Evolutionary conservation across 2,113 vertebrate genomes (phyloP).

Genomic region (Naja naja): DNA sequence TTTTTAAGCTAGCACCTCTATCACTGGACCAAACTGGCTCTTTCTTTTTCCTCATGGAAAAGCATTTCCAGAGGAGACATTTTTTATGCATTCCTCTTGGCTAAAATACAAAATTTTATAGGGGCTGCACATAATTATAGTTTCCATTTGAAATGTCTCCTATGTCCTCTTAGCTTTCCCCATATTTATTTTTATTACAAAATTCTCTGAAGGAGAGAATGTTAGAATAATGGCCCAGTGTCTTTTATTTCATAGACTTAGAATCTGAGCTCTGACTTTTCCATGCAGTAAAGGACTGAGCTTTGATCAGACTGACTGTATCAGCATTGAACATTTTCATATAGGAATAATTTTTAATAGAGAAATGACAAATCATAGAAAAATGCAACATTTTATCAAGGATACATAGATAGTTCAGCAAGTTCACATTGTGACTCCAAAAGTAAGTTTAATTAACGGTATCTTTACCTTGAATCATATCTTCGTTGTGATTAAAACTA

Average conservation of each 20-base stretch:
- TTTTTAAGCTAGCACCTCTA: not conserved
- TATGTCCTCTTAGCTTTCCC: not conserved
- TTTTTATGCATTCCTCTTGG: not conserved
- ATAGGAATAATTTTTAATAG: not conserved
- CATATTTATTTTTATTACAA: not conserved
- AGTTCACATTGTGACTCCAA: not conserved
- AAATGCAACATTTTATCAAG: not conserved
- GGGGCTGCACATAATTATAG: not conserved
- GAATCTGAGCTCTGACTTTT: not conserved
- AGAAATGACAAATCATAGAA: not conserved
- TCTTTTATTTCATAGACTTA: not conserved
- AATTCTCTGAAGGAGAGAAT: not conserved
- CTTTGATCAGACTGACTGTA: not conserved
- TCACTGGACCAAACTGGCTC: not conserved
- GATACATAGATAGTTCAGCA: not conserved
- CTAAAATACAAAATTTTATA: not conserved
- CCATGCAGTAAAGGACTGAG: not conserved
- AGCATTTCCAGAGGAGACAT: not conserved
- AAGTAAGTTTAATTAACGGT: not conserved
- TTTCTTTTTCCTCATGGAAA: not conserved
- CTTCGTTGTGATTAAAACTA: not conserved
- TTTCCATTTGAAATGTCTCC: not conserved
- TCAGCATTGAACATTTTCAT: not conserved
- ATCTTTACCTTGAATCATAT: not conserved
- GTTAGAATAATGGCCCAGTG: not conserved